These are phyloP conservation scores for Aphrophora alni DNA, from an alignment of 2,888 invertebrate species.

Conservation along the genomic window DNA sequence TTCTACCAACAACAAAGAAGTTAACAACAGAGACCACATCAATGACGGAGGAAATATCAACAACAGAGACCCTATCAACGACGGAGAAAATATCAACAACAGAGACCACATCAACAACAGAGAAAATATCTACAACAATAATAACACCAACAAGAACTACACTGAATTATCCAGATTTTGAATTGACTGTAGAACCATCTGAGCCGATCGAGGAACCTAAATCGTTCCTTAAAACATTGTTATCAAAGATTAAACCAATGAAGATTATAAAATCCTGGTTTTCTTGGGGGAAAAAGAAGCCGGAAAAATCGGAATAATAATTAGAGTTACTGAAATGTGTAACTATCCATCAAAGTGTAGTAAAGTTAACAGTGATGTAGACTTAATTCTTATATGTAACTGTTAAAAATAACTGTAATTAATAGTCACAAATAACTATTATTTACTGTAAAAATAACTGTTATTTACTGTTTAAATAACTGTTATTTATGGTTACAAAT, in stretches of 20 bases:
- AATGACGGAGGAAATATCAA: not conserved
- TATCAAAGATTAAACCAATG: not conserved
- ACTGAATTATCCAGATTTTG: not conserved
- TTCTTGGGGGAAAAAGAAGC: not conserved
- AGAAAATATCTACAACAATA: not conserved
- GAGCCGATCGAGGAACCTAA: not conserved
- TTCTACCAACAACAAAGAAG: not conserved
- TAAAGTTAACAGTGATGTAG: too few relatives aligned
- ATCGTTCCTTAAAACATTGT: not conserved
- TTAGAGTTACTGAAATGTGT: too few relatives aligned
- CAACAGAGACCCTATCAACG: too few relatives aligned
- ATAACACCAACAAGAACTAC: not conserved
- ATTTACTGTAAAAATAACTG: too few relatives aligned
- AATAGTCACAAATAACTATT: too few relatives aligned
- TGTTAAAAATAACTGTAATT: too few relatives aligned
- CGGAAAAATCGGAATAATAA: too few relatives aligned
- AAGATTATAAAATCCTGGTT: not conserved
- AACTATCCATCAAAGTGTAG: too few relatives aligned
- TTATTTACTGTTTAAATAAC: too few relatives aligned
- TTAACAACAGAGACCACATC: not conserved
- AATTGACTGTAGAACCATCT: not conserved
- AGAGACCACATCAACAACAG: not conserved
- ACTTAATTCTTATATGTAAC: too few relatives aligned
- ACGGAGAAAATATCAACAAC: not conserved
- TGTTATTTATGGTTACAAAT: too few relatives aligned